phyloP scores from a whole-genome alignment of 2,888 invertebrate genomes.

The Galerucella pusilla region DNA sequence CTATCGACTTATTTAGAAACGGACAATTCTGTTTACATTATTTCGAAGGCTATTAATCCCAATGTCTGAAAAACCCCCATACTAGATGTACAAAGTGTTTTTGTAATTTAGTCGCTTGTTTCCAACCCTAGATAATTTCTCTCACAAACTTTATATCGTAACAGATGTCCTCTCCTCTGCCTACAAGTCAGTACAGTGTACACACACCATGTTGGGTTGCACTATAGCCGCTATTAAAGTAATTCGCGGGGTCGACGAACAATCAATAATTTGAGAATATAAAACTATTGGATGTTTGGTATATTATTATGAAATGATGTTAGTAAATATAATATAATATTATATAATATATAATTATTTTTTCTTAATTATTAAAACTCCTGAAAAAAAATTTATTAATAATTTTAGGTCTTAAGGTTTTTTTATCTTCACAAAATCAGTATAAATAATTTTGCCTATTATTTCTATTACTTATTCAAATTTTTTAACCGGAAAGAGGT shows the following conservation, averaged over 20 bases:
- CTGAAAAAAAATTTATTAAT: no score
- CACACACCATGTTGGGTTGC: slow-evolving; percentile 35
- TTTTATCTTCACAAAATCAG: no score
- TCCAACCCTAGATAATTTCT: slow-evolving; percentile 26
- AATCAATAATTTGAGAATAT: slow-evolving; percentile 40
- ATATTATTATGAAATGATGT: background rate
- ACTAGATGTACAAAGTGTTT: slow-evolving; percentile 1
- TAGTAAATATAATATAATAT: no score
- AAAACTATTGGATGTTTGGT: slow-evolving; percentile 19
- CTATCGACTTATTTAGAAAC: background rate
- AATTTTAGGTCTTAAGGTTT: no score
- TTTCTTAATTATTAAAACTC: no score
- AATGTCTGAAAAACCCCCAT: slow-evolving; percentile 5
- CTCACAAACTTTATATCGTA: slow-evolving; percentile 29
- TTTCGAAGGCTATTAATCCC: background rate
- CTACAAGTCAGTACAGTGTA: slow-evolving; percentile 26
- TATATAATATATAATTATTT: no score
- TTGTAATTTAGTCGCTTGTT: slow-evolving; percentile 1
- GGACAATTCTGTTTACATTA: background rate
- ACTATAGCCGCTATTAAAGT: slow-evolving; percentile 38
- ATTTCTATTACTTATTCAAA: no score
- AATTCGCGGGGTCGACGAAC: slow-evolving; percentile 41
- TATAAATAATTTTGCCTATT: no score
- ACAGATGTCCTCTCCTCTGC: slow-evolving; percentile 31
- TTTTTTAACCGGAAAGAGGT: no score